phyloP scores from a whole-genome alignment of 1,140 invertebrate species.

The Drosophila yakuba region DNA sequence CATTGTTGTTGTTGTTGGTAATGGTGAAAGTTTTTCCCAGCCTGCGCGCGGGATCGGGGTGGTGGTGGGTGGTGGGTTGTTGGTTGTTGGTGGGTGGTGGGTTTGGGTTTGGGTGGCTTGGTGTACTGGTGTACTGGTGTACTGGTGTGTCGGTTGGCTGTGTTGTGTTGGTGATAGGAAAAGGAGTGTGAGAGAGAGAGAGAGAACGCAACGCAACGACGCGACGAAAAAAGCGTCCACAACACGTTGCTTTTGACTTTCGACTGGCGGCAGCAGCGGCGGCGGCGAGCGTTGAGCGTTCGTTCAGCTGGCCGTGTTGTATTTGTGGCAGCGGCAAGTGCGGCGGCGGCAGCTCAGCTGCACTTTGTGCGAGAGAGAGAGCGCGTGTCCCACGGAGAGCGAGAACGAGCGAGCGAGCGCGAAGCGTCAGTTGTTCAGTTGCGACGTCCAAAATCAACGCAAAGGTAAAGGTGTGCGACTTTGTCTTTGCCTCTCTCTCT shows the following conservation, averaged over 20 bases:
- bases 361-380: slow-evolving; percentile 77
- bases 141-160: background rate
- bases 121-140: background rate
- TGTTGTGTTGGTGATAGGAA: slow-evolving; percentile 24
- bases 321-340: slow-evolving; percentile 65
- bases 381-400: slow-evolving; percentile 33
- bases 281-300: slow-evolving; percentile 62
- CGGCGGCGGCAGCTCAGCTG: slow-evolving; percentile 71
- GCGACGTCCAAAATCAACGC: slow-evolving; percentile 79
- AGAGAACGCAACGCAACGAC: slow-evolving; percentile 72
- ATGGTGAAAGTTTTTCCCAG: slow-evolving; percentile 71
- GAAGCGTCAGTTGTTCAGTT: slow-evolving; percentile 7
- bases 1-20: slow-evolving; percentile 37
- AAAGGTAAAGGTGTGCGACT: slow-evolving; percentile 82
- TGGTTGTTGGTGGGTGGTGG: slow-evolving; percentile 37
- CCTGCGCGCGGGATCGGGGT: slow-evolving; percentile 22
- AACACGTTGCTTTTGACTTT: slow-evolving; percentile 83
- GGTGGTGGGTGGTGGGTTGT: slow-evolving; percentile 25
- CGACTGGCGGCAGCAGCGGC: slow-evolving; percentile 76
- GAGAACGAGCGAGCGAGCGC: slow-evolving; percentile 23
- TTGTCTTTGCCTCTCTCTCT: slow-evolving; percentile 35
- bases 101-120: slow-evolving; percentile 30
- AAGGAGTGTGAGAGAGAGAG: slow-evolving; percentile 32
- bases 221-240: slow-evolving; percentile 82
- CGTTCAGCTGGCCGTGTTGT: slow-evolving; percentile 33